phyloP scores from a whole-genome alignment of 2,797 vertebrate species.

The Pangasius larnaudii region DNA sequence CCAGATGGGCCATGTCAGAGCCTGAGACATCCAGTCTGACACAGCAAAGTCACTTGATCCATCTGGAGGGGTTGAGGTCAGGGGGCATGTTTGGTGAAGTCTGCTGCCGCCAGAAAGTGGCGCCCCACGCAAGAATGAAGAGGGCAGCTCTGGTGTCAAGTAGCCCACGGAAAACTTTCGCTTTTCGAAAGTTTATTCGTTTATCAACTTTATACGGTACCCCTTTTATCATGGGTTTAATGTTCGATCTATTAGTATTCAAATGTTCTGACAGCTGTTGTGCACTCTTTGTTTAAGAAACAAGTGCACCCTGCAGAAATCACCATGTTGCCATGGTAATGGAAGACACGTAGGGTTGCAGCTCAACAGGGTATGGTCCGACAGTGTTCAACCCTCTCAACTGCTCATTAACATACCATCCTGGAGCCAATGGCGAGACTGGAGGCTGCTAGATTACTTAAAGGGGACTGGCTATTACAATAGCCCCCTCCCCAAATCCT shows the following conservation, averaged over 20 bases:
- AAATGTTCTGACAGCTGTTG: not conserved
- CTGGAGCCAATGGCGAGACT: slow-evolving; percentile 74
- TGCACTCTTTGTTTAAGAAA: slow-evolving; percentile 59
- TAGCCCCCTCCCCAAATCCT: slow-evolving; percentile 66
- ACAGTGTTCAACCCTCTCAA: slow-evolving; percentile 69
- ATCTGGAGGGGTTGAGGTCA: slow-evolving; percentile 53
- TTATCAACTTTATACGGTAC: no score
- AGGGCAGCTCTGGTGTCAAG: slow-evolving; percentile 21
- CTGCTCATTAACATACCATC: slow-evolving; percentile 75
- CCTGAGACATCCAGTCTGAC: slow-evolving; percentile 39
- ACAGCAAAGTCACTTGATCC: slow-evolving; percentile 50
- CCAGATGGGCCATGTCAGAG: slow-evolving; percentile 50
- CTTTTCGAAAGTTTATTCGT: not conserved
- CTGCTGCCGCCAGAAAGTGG: slow-evolving; percentile 28
- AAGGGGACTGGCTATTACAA: slow-evolving; percentile 75
- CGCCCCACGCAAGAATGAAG: slow-evolving; percentile 36
- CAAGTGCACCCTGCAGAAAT: slow-evolving; percentile 63
- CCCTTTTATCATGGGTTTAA: not conserved
- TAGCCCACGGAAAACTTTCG: not conserved
- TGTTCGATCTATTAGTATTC: not conserved
- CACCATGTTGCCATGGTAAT: slow-evolving; percentile 76
- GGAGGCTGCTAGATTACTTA: slow-evolving; percentile 67
- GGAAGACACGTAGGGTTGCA: slow-evolving; percentile 70
- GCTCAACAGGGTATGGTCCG: slow-evolving; percentile 69
- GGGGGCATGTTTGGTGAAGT: slow-evolving; percentile 48